Base-by-base conservation (phyloP, 2,888 invertebrate genomes). In the Ormyrus nitidulus region DNA sequence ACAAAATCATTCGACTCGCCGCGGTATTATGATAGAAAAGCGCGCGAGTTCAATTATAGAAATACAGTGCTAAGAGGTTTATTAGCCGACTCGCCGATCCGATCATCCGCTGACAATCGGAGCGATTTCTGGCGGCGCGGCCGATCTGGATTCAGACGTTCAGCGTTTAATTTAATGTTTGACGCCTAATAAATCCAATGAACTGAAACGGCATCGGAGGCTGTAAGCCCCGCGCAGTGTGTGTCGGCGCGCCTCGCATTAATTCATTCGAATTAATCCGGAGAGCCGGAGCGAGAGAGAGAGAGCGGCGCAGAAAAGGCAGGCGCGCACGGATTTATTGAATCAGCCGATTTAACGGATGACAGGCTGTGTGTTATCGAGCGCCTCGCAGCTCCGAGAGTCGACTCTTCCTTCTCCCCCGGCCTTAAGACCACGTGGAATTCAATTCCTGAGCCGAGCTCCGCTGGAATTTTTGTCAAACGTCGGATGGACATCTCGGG, bases 211-310 rank as follows among this genome's bases (percentile, higher is more conserved):
- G 80, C 77, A 44, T 65, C 61, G 83, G 76, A 75, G 69, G 81
- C 81, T 80, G 85, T 86, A 86, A 87, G 86, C 87, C 84, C 82
- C 83, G 34, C 2, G 34, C 34, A 84, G 83, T 84, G 62, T 19
- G 34, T 34, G 34, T 34, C n/a, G 49, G 19, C 87, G 83, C 86
- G 86, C 87, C 89, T 89, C 87, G 87, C 85, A 87, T 90, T 89
- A 89, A 89, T 89, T 89, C 87, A 86, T 87, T 88, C 85, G 87
- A 88, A 89, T 90, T 89, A 89, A 89, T 89, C 86, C 84, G 85
- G 81, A 86, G 85, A 86, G 86, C 84, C 84, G 85, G 34, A 59
- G 19, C 46, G 46, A 54, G 59, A 59, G 10, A 59, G 64, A 7
- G 9, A 51, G 5, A 7, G 19, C 13, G 48, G 10, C 48, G 49